phyloP scores from a whole-genome alignment of 1,140 invertebrate species.

The Venturia canescens region DNA sequence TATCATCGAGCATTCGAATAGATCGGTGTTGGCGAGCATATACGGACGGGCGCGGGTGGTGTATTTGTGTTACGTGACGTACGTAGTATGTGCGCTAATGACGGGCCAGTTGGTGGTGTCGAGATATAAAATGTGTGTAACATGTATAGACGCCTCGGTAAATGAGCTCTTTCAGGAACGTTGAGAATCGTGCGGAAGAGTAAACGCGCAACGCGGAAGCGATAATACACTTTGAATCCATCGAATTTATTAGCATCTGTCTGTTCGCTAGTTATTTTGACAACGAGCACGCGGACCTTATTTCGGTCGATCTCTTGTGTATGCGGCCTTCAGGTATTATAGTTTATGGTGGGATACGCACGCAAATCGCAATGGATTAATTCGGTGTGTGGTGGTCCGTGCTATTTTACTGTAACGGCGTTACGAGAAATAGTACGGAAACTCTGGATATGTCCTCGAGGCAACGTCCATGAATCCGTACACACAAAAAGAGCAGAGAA shows the following conservation, averaged over 20 bases:
- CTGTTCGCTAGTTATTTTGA: too few species aligned
- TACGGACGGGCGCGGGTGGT: too few species aligned
- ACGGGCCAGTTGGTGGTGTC: too few species aligned
- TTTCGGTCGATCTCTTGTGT: background rate
- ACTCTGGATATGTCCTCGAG: background rate
- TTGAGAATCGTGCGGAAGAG: background rate
- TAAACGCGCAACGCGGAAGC: background rate
- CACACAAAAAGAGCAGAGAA: too few species aligned
- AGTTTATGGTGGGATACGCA: background rate
- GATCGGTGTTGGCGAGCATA: background rate
- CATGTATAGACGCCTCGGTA: too few species aligned
- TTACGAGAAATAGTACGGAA: background rate
- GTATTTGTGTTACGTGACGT: too few species aligned
- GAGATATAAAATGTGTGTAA: too few species aligned
- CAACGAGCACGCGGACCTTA: too few species aligned
- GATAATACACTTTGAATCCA: conserved; percentile 6
- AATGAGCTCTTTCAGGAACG: background rate
- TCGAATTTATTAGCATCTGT: background rate
- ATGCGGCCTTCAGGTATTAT: background rate
- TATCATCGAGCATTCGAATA: background rate
- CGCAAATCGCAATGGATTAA: too few species aligned
- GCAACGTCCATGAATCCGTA: too few species aligned
- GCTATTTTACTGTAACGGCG: background rate
- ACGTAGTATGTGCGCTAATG: too few species aligned
- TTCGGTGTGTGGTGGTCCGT: background rate